Conservation (phyloP, 2,113 vertebrate genomes). For the Grammomys surdaster region DNA sequence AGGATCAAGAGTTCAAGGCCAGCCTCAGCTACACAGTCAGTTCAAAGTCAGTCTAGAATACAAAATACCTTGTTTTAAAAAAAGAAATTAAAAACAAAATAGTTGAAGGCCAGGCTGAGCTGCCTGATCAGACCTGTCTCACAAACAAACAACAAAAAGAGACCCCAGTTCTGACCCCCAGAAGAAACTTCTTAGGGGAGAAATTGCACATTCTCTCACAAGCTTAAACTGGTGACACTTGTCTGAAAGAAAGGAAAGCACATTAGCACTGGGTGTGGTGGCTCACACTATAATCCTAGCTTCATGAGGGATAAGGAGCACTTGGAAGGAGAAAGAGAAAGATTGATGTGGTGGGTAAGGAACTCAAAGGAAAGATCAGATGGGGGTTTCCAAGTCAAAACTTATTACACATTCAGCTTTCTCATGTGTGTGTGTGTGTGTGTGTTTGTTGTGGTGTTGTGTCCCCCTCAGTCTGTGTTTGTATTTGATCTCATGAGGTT, state of each 20-base stretch:
- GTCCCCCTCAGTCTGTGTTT: neutral
- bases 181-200: neutral
- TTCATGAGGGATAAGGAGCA: neutral
- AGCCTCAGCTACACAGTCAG: neutral
- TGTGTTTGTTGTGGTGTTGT: neutral
- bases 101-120: neutral
- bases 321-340: neutral
- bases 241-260: slow-evolving; percentile 31
- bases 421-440: neutral
- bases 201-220: neutral
- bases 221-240: neutral
- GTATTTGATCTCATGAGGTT: neutral
- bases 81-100: neutral
- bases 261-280: neutral
- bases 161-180: neutral
- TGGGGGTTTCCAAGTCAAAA: neutral
- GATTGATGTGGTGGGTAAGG: neutral
- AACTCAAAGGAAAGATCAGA: neutral
- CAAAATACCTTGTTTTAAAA: neutral
- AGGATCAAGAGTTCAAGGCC: neutral
- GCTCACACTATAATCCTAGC: neutral
- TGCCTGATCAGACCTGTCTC: neutral
- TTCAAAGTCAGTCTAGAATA: neutral
- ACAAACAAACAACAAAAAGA: neutral
- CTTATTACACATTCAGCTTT: neutral